Evolutionary conservation across 2,113 vertebrate genomes (phyloP).

Genomic region (Bungarus multicinctus): DNA sequence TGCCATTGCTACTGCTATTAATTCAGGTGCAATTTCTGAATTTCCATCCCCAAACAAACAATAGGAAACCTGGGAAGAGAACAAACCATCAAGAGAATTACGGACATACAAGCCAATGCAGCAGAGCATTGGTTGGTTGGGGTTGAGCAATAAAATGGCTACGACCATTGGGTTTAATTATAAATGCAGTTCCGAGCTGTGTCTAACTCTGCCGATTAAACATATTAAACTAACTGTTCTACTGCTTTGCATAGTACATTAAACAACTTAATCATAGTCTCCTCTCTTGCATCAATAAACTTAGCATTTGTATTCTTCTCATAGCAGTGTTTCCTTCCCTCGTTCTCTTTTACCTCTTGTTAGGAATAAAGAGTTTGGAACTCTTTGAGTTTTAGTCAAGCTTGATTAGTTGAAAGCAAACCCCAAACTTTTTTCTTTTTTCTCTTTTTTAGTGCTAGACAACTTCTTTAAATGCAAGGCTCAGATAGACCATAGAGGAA

Average conservation of each 20-base stretch:
- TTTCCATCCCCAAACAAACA: background rate
- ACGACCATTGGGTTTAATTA: slow-evolving; percentile 25
- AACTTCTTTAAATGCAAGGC: slow-evolving; percentile 11
- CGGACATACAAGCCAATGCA: background rate
- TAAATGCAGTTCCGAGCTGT: background rate
- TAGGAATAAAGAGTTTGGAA: slow-evolving; percentile 48
- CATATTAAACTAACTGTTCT: slow-evolving; percentile 36
- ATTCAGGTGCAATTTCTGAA: background rate
- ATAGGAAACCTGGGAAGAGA: background rate
- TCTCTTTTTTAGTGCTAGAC: background rate
- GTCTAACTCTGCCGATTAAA: slow-evolving; percentile 39
- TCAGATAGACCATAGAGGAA: slow-evolving; percentile 1
- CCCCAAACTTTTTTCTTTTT: background rate
- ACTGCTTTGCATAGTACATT: slow-evolving; percentile 52
- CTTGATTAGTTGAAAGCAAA: slow-evolving; percentile 32
- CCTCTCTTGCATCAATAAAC: slow-evolving; percentile 54
- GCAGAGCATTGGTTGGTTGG: background rate
- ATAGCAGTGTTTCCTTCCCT: slow-evolving; percentile 43
- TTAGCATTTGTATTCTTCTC: slow-evolving; percentile 53
- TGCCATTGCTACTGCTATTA: background rate
- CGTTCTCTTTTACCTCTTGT: slow-evolving; percentile 42
- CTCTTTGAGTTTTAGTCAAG: slow-evolving; percentile 61
- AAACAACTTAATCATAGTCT: slow-evolving; percentile 56
- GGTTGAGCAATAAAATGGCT: slow-evolving; percentile 1
- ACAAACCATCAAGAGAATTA: background rate